A percentile compares a stretch with the other conserved stretches of the same genome.
phyloP scores from a whole-genome alignment of 2,888 invertebrate genomes.

The Odontocolon sp. region DNA sequence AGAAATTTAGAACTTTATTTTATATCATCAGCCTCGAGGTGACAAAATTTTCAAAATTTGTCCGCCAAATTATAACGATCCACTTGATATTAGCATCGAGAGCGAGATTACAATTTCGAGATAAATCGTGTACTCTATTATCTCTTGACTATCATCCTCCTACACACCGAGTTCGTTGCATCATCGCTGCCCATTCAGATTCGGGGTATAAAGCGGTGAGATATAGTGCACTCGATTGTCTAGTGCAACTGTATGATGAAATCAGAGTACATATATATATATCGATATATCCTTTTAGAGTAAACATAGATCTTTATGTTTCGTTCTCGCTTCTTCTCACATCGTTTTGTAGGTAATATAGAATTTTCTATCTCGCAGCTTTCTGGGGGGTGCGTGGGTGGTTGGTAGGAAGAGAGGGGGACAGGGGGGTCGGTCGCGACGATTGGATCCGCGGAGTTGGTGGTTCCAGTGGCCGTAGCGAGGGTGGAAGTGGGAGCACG shows the following conservation, averaged over 20 bases:
- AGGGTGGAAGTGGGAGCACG: conserved; percentile 48
- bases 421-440: conserved; percentile 14
- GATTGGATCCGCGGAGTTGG: conserved; percentile 45
- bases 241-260: conserved; percentile 39
- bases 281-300: not conserved
- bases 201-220: conserved; percentile 24
- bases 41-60: not conserved
- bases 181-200: conserved; percentile 51
- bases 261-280: conserved; percentile 21
- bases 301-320: conserved; percentile 11
- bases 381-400: conserved; percentile 6
- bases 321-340: conserved; percentile 5
- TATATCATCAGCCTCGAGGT: not conserved
- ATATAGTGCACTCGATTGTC: conserved; percentile 36
- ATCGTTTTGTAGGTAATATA: conserved; percentile 19
- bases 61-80: not conserved
- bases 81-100: not conserved
- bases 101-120: conserved; percentile 11
- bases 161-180: conserved; percentile 37
- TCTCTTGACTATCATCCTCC: conserved; percentile 24
- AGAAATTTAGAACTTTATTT: too few species aligned
- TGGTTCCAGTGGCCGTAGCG: conserved; percentile 48
- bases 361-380: conserved; percentile 2
- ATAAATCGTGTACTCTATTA: conserved; percentile 26
- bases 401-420: too few species aligned